These are phyloP conservation scores for Corticium candelabrum DNA, from an alignment of 37 sponge, comb jelly and placozoan genomes.

Conservation along the genomic window DNA sequence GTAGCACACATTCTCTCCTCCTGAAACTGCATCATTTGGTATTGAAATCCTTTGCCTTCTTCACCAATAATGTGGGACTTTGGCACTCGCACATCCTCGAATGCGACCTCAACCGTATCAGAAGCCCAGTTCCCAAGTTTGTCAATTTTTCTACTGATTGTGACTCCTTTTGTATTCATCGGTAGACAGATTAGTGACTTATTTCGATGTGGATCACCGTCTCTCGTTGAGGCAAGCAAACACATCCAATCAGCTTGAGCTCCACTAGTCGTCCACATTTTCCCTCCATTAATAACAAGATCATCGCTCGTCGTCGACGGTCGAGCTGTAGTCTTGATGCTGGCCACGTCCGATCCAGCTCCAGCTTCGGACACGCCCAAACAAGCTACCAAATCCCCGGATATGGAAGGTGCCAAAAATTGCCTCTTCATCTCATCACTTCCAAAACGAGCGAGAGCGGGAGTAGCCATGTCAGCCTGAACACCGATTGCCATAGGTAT, in stretches of 20 bases:
- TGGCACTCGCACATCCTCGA: slow-evolving; percentile 87
- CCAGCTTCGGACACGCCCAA: slow-evolving; percentile 86
- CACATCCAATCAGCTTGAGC: slow-evolving; percentile 97
- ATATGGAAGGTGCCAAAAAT: slow-evolving; percentile 69
- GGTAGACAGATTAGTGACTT: slow-evolving; percentile 92
- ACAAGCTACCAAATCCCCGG: slow-evolving; percentile 76
- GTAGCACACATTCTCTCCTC: too few relatives aligned
- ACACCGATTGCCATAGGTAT: slow-evolving; percentile 93
- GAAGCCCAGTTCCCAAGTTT: slow-evolving; percentile 54
- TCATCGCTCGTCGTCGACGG: slow-evolving; percentile 56
- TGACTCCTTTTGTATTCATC: slow-evolving; percentile 74
- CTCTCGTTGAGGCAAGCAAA: slow-evolving; percentile 74
- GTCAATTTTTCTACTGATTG: neutral
- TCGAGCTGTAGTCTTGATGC: slow-evolving; percentile 75
- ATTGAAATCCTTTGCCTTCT: slow-evolving; percentile 80
- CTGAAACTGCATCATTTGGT: slow-evolving; percentile 93
- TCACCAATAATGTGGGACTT: slow-evolving; percentile 74
- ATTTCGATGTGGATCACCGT: slow-evolving; percentile 58
- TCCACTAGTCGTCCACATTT: slow-evolving; percentile 94
- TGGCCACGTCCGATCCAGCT: slow-evolving; percentile 87
- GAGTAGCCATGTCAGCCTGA: slow-evolving; percentile 84
- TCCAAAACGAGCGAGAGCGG: slow-evolving; percentile 75
- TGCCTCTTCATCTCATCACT: slow-evolving; percentile 62
- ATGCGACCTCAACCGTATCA: slow-evolving; percentile 81
- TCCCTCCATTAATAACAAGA: slow-evolving; percentile 85